Conservation (phyloP, 2,113 vertebrate genomes). For the Dendrocopos noguchii region DNA sequence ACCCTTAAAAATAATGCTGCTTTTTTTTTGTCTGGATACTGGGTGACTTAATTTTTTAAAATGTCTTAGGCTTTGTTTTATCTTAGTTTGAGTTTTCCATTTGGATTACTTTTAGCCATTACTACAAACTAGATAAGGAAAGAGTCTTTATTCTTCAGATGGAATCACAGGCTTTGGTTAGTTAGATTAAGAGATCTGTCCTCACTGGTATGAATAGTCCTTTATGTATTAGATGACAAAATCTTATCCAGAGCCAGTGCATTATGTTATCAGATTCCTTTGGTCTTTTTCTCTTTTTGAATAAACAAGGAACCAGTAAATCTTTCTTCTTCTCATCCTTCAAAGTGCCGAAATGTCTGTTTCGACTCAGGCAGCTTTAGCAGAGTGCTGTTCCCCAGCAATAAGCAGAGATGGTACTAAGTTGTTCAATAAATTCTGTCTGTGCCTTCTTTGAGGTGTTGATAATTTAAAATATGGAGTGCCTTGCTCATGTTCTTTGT, state of each 20-base stretch:
- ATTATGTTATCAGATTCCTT: conserved; percentile 4
- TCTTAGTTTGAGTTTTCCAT: neutral
- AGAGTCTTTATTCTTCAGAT: neutral
- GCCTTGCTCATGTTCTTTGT: neutral
- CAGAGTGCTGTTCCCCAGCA: neutral
- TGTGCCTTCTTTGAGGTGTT: neutral
- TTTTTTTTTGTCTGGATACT: neutral
- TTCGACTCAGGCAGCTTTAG: neutral
- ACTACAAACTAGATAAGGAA: neutral
- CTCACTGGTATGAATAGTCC: neutral
- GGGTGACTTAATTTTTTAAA: neutral
- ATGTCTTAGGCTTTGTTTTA: neutral
- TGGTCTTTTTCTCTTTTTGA: neutral
- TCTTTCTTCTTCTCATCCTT: neutral
- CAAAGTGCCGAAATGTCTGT: neutral
- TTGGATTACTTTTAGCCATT: neutral
- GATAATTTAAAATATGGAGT: neutral
- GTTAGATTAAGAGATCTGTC: neutral
- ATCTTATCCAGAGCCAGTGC: neutral
- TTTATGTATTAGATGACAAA: neutral
- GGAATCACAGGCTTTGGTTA: neutral
- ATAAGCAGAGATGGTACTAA: neutral
- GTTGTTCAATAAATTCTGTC: neutral
- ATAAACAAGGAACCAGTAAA: neutral
- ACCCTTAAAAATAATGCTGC: neutral